Conservation (phyloP, 2,113 vertebrate genomes). For the Microtus pennsylvanicus region DNA sequence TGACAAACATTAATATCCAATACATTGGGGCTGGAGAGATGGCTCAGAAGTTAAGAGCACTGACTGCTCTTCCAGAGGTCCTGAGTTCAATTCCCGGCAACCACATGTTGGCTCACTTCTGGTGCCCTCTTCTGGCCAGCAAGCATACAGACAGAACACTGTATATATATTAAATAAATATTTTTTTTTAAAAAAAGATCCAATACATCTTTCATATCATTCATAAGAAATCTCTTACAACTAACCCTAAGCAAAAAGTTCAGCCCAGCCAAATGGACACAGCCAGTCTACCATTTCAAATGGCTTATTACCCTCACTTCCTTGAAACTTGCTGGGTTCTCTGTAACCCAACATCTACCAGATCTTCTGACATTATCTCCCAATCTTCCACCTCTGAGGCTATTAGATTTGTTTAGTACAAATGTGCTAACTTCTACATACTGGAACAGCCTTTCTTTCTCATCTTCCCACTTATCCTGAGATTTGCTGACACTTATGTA, state of each 20-base stretch:
- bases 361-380: neutral
- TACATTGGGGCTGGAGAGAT: too few species aligned
- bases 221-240: neutral
- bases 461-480: neutral
- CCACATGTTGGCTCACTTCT: too few species aligned
- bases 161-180: too few species aligned
- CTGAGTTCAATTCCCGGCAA: too few species aligned
- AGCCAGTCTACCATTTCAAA: neutral
- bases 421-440: neutral
- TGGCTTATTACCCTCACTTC: neutral
- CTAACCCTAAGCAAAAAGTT: neutral
- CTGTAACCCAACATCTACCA: neutral
- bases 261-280: neutral
- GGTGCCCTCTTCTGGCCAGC: too few species aligned
- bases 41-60: too few species aligned
- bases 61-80: too few species aligned
- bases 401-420: neutral
- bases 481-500: neutral
- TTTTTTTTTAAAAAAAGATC: too few species aligned
- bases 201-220: too few species aligned
- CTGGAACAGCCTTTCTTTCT: neutral
- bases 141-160: too few species aligned
- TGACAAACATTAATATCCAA: neutral
- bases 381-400: neutral
- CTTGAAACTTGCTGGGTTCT: neutral